Conservation (phyloP, 1,140 invertebrate species). For the Aphelenchoides avenae region DNA sequence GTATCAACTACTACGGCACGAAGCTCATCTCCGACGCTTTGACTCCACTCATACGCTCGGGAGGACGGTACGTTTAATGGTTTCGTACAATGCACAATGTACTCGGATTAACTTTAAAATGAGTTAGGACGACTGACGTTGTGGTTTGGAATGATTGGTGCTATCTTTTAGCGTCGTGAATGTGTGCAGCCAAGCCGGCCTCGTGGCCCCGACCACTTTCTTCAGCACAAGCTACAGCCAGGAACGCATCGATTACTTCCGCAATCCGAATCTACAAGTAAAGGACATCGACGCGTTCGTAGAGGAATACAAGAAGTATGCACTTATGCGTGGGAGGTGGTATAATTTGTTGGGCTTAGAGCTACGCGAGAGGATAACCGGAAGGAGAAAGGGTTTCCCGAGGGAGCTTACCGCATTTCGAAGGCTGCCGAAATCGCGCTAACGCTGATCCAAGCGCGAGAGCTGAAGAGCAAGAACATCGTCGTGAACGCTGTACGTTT, state of each 20-base stretch:
- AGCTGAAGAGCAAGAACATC: conserved; percentile 29
- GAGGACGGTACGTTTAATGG: conserved; percentile 63
- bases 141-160: too few relatives aligned
- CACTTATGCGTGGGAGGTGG: too few relatives aligned
- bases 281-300: conserved; percentile 69
- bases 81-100: too few relatives aligned
- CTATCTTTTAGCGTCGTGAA: conserved; percentile 71
- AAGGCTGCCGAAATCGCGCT: conserved; percentile 63
- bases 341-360: conserved; percentile 57
- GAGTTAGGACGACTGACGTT: background rate
- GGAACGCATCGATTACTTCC: conserved; percentile 60
- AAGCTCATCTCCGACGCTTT: conserved; percentile 67
- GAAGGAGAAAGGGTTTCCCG: conserved; percentile 66
- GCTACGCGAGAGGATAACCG: conserved; percentile 63
- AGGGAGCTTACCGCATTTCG: conserved; percentile 66
- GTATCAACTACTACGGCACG: conserved; percentile 70
- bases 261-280: conserved; percentile 64
- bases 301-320: conserved; percentile 59
- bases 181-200: conserved; percentile 69
- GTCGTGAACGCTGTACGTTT: conserved; percentile 42
- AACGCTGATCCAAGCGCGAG: conserved; percentile 31
- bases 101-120: too few relatives aligned
- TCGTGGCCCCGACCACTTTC: too few relatives aligned
- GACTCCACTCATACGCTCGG: conserved; percentile 69
- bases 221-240: conserved; percentile 64